Percentiles rank a stretch among this genome's conserved stretches.
phyloP scores from a whole-genome alignment of 2,888 invertebrate genomes.

The Sphecodes monilicornis region DNA sequence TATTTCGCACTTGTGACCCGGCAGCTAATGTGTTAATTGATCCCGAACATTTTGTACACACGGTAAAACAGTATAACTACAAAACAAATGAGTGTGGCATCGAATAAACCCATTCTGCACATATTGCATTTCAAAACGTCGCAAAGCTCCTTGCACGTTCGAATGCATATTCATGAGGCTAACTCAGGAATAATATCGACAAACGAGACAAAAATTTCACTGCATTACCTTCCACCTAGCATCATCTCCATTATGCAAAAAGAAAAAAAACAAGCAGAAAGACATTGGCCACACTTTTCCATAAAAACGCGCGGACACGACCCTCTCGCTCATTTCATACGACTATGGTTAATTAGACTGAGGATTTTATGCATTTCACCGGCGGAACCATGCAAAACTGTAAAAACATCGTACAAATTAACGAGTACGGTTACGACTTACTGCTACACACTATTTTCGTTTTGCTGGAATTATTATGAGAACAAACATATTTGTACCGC shows the following conservation, averaged over 20 bases:
- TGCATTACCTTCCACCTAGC: not conserved
- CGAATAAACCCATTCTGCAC: not conserved
- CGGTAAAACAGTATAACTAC: not conserved
- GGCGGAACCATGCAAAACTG: not conserved
- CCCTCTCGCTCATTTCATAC: not conserved
- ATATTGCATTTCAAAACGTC: not conserved
- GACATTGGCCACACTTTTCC: not conserved
- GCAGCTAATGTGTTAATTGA: not conserved
- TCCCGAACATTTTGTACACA: not conserved
- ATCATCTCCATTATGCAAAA: constrained; percentile 5
- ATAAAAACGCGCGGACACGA: not conserved
- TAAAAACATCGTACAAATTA: not conserved
- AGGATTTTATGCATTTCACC: not conserved
- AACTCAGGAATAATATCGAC: constrained; percentile 1
- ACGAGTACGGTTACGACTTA: not conserved
- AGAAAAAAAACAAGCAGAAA: not conserved
- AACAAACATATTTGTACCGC: not conserved
- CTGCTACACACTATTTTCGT: not conserved
- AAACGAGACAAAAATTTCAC: not conserved
- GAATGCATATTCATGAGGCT: constrained; percentile 3
- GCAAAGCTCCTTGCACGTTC: constrained; percentile 1
- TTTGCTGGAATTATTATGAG: too few species aligned
- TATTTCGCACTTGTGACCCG: not conserved
- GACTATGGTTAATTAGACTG: not conserved
- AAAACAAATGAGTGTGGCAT: not conserved